Conservation (phyloP, 2,113 vertebrate species). For the Cygnus atratus region DNA sequence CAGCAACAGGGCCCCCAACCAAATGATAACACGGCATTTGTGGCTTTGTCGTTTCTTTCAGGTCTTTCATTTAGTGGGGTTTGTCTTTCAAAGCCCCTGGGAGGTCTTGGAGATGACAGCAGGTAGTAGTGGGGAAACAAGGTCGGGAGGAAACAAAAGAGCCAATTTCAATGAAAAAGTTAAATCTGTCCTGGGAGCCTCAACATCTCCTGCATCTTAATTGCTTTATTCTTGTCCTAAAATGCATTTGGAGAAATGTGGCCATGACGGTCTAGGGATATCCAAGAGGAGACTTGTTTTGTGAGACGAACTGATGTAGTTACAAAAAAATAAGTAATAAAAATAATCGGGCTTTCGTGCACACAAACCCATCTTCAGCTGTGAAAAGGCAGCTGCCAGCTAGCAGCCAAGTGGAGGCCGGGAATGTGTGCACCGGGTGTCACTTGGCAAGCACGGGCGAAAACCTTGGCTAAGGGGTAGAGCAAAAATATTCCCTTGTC, state of each 20-base stretch:
- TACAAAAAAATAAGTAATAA: background rate
- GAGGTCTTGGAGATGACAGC: background rate
- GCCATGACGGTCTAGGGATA: background rate
- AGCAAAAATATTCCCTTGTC: background rate
- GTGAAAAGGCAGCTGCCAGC: background rate
- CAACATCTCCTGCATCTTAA: background rate
- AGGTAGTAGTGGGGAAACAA: background rate
- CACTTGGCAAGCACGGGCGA: background rate
- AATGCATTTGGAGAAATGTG: background rate
- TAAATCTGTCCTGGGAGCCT: background rate
- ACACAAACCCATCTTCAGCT: background rate
- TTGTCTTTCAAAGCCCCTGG: background rate
- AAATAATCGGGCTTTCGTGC: background rate
- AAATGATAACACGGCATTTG: background rate
- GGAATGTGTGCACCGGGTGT: accelerated
- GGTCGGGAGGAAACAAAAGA: background rate
- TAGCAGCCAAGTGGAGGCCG: background rate
- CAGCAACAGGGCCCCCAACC: accelerated
- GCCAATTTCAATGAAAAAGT: background rate
- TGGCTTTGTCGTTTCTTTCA: background rate
- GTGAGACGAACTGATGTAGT: background rate
- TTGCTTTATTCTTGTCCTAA: background rate
- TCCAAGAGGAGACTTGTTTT: background rate
- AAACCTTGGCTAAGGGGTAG: accelerated
- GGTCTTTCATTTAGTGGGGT: background rate